phyloP scores from a whole-genome alignment of 2,797 vertebrate species.

The Cuniculus paca region DNA sequence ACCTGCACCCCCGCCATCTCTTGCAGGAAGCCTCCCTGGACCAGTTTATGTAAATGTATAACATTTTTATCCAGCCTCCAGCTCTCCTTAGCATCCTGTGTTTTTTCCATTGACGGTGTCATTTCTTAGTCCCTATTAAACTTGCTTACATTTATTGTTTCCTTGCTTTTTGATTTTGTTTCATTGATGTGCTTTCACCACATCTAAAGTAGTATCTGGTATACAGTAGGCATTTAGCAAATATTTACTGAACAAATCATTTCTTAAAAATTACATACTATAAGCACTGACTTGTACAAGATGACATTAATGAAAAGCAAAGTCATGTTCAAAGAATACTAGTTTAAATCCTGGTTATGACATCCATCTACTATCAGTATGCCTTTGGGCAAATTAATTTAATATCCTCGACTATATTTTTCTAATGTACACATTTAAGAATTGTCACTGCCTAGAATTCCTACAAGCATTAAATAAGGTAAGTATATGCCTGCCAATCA shows the following conservation, averaged over 20 bases:
- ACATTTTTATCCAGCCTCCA: not conserved
- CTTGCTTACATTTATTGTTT: not conserved
- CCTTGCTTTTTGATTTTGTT: not conserved
- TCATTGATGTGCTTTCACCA: not conserved
- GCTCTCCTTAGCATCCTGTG: not conserved
- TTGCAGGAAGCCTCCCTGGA: not conserved
- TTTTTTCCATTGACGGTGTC: not conserved
- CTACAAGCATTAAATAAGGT: not conserved
- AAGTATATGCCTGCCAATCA: not conserved
- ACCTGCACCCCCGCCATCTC: fast-evolving
- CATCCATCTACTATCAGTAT: not conserved
- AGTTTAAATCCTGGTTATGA: not conserved
- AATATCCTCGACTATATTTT: not conserved
- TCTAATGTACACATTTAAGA: not conserved
- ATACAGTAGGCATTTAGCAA: not conserved
- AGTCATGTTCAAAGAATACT: not conserved
- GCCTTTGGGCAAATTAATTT: not conserved
- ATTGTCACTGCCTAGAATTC: not conserved
- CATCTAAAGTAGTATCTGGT: not conserved
- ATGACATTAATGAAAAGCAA: not conserved
- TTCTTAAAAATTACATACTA: not conserved
- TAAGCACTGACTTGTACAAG: not conserved
- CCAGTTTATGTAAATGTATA: not conserved
- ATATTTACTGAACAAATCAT: not conserved
- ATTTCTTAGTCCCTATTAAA: not conserved